A percentile compares a stretch with the other conserved stretches of the same genome.
Conservation (phyloP, 1,140 invertebrate genomes). For the Antheraea mylitta region DNA sequence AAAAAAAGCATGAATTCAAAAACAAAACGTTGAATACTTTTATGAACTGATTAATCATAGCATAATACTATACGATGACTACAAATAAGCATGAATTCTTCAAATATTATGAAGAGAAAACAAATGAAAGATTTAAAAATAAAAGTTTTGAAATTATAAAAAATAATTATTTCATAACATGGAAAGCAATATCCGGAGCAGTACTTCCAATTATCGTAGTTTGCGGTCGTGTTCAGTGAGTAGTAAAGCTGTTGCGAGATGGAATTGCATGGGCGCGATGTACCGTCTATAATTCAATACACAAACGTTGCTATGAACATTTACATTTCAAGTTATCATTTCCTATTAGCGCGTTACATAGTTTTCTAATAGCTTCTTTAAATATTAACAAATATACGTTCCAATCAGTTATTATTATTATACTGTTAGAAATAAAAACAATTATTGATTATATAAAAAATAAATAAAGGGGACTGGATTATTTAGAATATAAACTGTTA, state of each 20-base stretch:
- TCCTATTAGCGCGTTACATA: not conserved
- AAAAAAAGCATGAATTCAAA: too few species aligned
- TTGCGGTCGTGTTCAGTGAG: constrained; percentile 44
- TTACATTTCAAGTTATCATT: constrained; percentile 23
- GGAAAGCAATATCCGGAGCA: constrained; percentile 44
- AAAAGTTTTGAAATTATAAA: not conserved
- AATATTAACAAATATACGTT: not conserved
- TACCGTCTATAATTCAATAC: constrained; percentile 25
- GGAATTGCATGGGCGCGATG: constrained; percentile 27
- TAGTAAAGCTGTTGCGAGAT: constrained; percentile 33
- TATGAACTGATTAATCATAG: too few species aligned
- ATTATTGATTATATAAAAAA: too few species aligned
- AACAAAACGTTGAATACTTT: too few species aligned
- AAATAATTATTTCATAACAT: constrained; percentile 35
- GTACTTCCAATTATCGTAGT: constrained; percentile 41
- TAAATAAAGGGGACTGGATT: too few species aligned
- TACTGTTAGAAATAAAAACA: too few species aligned
- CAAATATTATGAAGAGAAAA: too few species aligned
- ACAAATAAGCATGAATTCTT: too few species aligned
- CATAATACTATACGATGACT: too few species aligned
- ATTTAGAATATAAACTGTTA: too few species aligned
- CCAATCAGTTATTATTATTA: too few species aligned
- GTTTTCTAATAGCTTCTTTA: not conserved
- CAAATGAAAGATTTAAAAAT: too few species aligned
- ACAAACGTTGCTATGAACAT: constrained; percentile 21